Base-by-base conservation (phyloP, 2,113 vertebrate genomes). In the Neotoma lepida region DNA sequence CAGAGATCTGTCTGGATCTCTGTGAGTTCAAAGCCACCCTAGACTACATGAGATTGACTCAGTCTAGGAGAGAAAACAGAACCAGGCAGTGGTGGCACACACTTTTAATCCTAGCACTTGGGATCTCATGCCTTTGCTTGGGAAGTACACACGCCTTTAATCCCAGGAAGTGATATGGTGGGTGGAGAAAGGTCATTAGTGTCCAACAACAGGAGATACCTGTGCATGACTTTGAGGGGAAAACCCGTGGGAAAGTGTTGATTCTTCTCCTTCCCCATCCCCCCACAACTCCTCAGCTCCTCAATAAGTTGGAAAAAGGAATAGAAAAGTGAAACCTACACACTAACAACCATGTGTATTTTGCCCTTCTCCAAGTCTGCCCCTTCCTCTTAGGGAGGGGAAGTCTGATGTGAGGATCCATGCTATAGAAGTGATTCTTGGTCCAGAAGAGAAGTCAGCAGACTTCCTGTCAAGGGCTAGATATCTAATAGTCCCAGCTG, bases 331-430 rank as follows among this genome's bases (percentile, higher is more conserved):
- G 33, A 63, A 6, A 14, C 17, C 30, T 1, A 44, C 12, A 78
- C 54, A 71, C 4, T 44, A 77, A 51, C 35, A 30, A 66, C 0
- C 4, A 8, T 0, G 1, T 12, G 9, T 26, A 17, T 20, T 39
- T 17, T 46, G 61, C 4, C 24, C 2, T n/a, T 88, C 9, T 76
- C 82, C 18, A 6, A 9, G n/a, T 15, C 41, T 78, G 6, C 20
- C 28, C 22, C 4, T 87, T 90, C 13, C 70, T 90, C 49, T 15
- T 30, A 44, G 14, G 76, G 14, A n/a, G n/a, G 18, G 51, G 14
- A 46, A 30, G 3, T 56, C 51, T n/a, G 54, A 68, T 8, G 1
- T 35, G 24, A 14, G 14, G 49, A 86, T 44, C 13, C 68, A 9
- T 0, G 13, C 22, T 73, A 17, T 17, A 41, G 74, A 77, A 68